A percentile compares a stretch with the other conserved stretches of the same genome.
Conservation (phyloP, 1,140 invertebrate genomes). For the Apis mellifera region Amel_HAv3.1 CM009945.2:8651001-8651500, state of each 20-base stretch:
- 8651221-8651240: conserved; percentile 21
- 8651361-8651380: not conserved
- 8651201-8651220: conserved; percentile 58
- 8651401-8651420: conserved; percentile 31
- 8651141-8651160: not conserved
- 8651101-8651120: conserved; percentile 2
- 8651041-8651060: conserved; percentile 33
- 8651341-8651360: not conserved
- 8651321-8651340: not conserved
- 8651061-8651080: conserved; percentile 50
- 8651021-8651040: not conserved
- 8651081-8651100: conserved; percentile 52
- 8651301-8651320: not conserved
- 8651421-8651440: conserved; percentile 16
- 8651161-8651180: conserved; percentile 52
- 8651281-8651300: conserved; percentile 9
- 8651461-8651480: conserved; percentile 36
- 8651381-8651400: not conserved
- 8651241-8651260: no score
- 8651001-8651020: not conserved
- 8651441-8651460: conserved; percentile 35
- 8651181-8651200: conserved; percentile 56
- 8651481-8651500: conserved; percentile 42
- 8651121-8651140: not conserved
- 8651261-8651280: no score